phyloP scores from a whole-genome alignment of 1,140 invertebrate genomes.

The Leptonema lineaticorne region DNA sequence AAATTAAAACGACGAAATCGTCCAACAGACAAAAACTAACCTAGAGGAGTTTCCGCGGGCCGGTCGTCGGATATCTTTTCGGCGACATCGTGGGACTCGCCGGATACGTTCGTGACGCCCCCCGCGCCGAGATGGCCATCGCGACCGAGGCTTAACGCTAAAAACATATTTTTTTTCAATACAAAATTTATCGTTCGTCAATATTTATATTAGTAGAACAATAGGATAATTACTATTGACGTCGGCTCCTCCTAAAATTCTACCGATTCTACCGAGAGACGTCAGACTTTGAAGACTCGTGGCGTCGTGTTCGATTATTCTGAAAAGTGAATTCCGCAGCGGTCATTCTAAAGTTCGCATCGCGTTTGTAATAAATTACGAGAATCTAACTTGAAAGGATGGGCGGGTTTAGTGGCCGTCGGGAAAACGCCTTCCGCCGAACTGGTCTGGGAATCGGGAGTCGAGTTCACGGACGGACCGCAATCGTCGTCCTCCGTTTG shows the following conservation, averaged over 20 bases:
- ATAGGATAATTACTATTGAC: conserved; percentile 37
- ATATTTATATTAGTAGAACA: neutral
- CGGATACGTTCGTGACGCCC: conserved; percentile 5
- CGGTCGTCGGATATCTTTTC: conserved; percentile 31
- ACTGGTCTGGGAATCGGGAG: conserved; percentile 77
- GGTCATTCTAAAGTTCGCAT: neutral
- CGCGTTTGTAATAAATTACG: neutral
- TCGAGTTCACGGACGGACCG: conserved; percentile 63
- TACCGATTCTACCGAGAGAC: conserved; percentile 75
- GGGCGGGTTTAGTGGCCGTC: conserved; percentile 60
- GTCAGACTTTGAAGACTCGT: conserved; percentile 84
- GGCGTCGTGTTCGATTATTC: conserved; percentile 83
- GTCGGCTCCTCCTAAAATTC: conserved; percentile 67
- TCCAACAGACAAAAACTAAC: neutral
- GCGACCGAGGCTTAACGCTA: conserved; percentile 19
- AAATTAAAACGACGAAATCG: conserved; percentile 1
- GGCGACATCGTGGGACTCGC: conserved; percentile 20
- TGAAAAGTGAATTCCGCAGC: conserved; percentile 42
- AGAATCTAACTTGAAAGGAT: conserved; percentile 61
- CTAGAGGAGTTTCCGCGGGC: conserved; percentile 20
- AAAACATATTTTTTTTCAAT: too few relatives aligned
- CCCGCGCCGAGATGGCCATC: conserved; percentile 26
- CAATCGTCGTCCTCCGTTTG: conserved; percentile 81
- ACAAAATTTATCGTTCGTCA: conserved; percentile 5
- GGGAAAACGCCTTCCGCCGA: conserved; percentile 60